Evolutionary conservation across 2,113 vertebrate species (phyloP).

Genomic region (Gallinago jamesoni): DNA sequence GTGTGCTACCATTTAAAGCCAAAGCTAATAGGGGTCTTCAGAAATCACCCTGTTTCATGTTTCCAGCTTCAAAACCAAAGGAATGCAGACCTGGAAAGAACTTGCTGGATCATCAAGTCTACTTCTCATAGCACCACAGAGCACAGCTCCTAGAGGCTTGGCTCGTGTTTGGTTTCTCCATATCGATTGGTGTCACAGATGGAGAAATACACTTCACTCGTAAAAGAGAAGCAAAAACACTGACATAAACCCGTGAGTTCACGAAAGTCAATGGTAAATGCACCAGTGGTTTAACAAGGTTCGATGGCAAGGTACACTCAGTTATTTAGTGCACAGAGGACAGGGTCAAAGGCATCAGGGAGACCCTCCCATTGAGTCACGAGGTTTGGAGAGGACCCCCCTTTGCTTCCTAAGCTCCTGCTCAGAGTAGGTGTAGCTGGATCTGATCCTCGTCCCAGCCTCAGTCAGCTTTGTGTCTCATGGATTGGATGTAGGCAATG

Average conservation of each 20-base stretch:
- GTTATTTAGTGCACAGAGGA: not conserved
- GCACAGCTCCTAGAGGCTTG: not conserved
- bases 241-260: not conserved
- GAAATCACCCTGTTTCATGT: constrained; percentile 31
- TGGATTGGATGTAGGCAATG: not conserved
- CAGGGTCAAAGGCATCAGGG: not conserved
- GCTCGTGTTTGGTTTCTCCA: not conserved
- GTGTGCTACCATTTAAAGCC: constrained; percentile 8
- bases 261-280: not conserved
- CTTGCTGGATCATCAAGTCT: constrained; percentile 10
- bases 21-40: constrained; percentile 36
- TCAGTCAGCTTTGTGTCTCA: not conserved
- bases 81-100: constrained; percentile 23
- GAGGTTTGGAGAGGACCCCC: not conserved
- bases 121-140: not conserved
- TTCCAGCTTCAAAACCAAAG: constrained; percentile 35
- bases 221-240: not conserved
- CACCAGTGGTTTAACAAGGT: not conserved
- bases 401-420: not conserved
- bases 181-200: not conserved
- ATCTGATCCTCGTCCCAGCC: not conserved
- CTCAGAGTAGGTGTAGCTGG: not conserved
- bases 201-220: not conserved
- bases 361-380: not conserved
- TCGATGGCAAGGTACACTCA: not conserved